Base-by-base conservation (phyloP, 2,797 vertebrate genomes). In the Semaprochilodus insignis region DNA sequence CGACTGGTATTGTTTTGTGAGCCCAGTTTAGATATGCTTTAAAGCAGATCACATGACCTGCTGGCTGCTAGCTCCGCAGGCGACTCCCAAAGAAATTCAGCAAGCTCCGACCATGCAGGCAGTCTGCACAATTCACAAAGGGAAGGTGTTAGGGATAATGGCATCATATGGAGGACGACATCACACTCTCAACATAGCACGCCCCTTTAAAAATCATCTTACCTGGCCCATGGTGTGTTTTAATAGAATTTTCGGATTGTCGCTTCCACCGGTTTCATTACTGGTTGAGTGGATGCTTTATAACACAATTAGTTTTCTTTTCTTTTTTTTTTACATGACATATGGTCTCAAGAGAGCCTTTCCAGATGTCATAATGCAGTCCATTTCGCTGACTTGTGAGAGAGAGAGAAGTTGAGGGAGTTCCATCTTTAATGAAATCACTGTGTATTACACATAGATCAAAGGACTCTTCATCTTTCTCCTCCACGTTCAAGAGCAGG, bases 371-470 rank as follows among this genome's bases (percentile, higher is more conserved):
- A 62, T 75, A 71, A 57, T 86, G 59, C 73, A 73, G 82, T 81
- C 77, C 6, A 73, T 66, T 74, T 54, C 19, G 74, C 57, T 8
- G 72, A 81, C 36, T 48, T 69, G 36, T 65, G 40, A 44, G 40
- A 44, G 71, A 78, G 71, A 48, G 54, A 76, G 77, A 88, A 78
- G 19, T 87, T 85, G 69, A 83, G 81, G 81, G 83, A 89, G 77
- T 69, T 88, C 66, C 76, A 83, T 84, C 78, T 23, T 2, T 93
- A 93, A 94, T 91, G 70, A 88, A 92, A 91, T 87, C 92, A 93
- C 85, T 87, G 85, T 94, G 92, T 83, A 88, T 88, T 86, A 85
- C 84, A 85, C 77, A 76, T 87, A 88, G 87, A 89, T 92, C 88
- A 90, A 91, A 92, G 87, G 81, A 67, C 84, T 74, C 51, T 70